phyloP scores from a whole-genome alignment of 2,888 invertebrate genomes.

The Erpobdella octoculata region DNA sequence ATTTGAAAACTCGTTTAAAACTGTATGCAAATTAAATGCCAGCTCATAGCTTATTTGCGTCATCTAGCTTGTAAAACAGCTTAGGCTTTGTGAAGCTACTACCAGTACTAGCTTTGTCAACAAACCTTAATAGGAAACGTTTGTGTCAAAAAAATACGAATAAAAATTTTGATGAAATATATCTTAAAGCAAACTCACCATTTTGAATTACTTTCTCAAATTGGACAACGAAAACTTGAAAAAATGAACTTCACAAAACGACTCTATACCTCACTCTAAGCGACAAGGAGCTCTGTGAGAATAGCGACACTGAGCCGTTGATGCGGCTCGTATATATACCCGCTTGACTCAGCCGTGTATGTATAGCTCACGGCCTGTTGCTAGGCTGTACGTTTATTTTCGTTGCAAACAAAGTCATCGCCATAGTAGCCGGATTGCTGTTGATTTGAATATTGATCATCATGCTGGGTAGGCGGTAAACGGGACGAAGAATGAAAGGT shows the following conservation, averaged over 20 bases:
- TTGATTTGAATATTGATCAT: background rate
- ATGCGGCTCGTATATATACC: too few species aligned
- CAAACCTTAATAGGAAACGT: too few species aligned
- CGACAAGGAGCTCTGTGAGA: background rate
- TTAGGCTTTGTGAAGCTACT: too few species aligned
- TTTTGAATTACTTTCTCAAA: slow-evolving; percentile 14
- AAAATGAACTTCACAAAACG: background rate
- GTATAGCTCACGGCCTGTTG: background rate
- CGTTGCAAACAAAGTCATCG: background rate
- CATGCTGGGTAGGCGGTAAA: background rate
- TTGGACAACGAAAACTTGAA: slow-evolving; percentile 10
- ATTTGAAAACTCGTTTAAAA: too few species aligned
- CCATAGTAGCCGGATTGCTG: background rate
- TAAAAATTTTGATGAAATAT: too few species aligned
- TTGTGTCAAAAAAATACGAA: too few species aligned
- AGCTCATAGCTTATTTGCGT: too few species aligned
- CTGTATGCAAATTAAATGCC: too few species aligned
- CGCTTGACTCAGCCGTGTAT: background rate
- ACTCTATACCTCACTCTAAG: background rate
- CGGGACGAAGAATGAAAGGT: background rate
- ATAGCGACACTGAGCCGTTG: too few species aligned
- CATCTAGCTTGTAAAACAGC: too few species aligned
- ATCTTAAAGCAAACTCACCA: slow-evolving; percentile 22
- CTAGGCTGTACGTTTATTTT: background rate
- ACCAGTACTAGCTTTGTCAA: too few species aligned